phyloP scores from a whole-genome alignment of 2,888 invertebrate species.

The Hydriomena furcata region DNA sequence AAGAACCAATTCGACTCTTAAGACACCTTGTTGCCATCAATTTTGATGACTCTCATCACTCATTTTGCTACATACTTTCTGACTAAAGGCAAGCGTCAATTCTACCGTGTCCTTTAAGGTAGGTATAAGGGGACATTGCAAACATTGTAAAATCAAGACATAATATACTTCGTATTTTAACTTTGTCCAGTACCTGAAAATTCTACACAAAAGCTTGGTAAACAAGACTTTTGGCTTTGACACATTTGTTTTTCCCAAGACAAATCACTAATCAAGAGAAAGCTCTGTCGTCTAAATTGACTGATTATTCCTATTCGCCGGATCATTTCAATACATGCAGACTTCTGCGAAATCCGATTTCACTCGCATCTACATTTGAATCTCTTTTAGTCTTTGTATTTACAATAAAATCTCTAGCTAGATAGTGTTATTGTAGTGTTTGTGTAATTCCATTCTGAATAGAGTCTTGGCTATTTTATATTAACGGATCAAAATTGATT shows the following conservation, averaged over 20 bases:
- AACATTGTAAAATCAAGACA: no score
- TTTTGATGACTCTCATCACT: no score
- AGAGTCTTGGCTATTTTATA: background rate
- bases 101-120: no score
- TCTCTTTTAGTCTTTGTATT: slow-evolving; percentile 5
- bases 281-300: slow-evolving; percentile 31
- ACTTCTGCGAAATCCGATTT: slow-evolving; percentile 27
- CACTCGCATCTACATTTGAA: slow-evolving; percentile 23
- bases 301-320: slow-evolving; percentile 29
- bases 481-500: slow-evolving; percentile 2
- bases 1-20: no score
- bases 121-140: no score
- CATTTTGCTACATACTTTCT: no score
- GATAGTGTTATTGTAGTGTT: background rate
- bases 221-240: slow-evolving; percentile 16
- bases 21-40: no score
- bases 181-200: background rate
- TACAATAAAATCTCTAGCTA: background rate
- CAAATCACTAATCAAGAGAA: slow-evolving; percentile 24
- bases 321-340: slow-evolving; percentile 29
- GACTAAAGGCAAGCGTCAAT: no score
- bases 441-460: background rate
- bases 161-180: no score
- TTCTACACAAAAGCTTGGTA: background rate
- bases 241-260: slow-evolving; percentile 12